Base-by-base conservation (phyloP, 1,140 invertebrate species). In the Brachionus angularis region DNA sequence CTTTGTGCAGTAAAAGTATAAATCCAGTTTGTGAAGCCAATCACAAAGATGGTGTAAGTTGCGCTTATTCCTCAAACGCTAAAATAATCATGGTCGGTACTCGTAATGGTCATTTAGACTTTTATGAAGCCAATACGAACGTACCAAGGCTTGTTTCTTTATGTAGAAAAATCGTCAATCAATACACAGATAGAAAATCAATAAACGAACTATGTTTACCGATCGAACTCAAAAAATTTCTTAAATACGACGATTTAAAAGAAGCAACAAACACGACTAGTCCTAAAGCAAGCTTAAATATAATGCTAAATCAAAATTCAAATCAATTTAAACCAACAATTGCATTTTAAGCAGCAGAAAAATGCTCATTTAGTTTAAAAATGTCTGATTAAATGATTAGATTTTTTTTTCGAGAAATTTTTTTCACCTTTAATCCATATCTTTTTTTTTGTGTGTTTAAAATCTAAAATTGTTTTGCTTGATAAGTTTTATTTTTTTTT, bases 191-290 rank as follows among this genome's bases (percentile, higher is more conserved):
- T 21, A 16, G 18, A 27, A 23, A 31, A 25, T 50, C 47, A 33
- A 27, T 46, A 10, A 46, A 47, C 36, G 31, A 67, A 47, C 27
- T 67, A 31, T 67, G 42, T 34, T 16, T 67, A 14, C 62, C 62
- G 16, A 67, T 27, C 44, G 62, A 67, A 8, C 62, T 67, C 12
- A 67, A 67, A 67, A 50, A 67, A 16, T 67, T 47, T 50, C 18
- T 67, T 0, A 31, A 46, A 21, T 67, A 67, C 16, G 47, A 67
- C 23, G 42, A 67, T n/a, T 12, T 67, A 23, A 67, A 36, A 29
- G 53, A 58, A 25, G 7, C 36, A 8, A 39, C 53, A 58, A 39
- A n/a, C n/a, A n/a, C n/a, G n/a, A n/a, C n/a, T n/a, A n/a, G 33
- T 14, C 33, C 53, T 39, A 58, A 58, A 39, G 23, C 53, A 39